These are phyloP conservation scores for Crenichthys baileyi DNA, from an alignment of 2,797 vertebrate genomes.

Conservation along the genomic window DNA sequence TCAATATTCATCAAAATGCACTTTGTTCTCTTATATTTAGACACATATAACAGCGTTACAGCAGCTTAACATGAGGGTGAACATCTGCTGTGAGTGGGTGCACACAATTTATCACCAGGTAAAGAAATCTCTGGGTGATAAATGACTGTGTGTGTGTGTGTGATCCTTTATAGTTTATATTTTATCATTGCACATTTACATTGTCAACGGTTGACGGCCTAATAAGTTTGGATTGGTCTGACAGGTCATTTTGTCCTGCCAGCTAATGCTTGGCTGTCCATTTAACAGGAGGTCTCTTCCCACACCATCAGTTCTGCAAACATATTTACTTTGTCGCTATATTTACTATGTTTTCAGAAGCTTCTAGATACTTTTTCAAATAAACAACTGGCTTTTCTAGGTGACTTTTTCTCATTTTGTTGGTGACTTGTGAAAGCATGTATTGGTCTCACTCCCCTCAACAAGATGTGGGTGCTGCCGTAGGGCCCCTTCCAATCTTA, in stretches of 20 bases:
- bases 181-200: slow-evolving; percentile 8
- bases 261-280: not conserved
- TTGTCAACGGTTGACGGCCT: not conserved
- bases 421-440: not conserved
- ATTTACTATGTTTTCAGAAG: not conserved
- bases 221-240: not conserved
- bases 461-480: not conserved
- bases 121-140: slow-evolving; percentile 7
- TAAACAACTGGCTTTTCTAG: not conserved
- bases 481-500: not conserved
- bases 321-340: not conserved
- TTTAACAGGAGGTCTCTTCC: not conserved
- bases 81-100: not conserved
- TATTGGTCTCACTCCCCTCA: not conserved
- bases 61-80: slow-evolving; percentile 3
- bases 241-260: not conserved
- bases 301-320: not conserved
- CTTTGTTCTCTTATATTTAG: not conserved
- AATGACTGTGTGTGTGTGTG: not conserved
- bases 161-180: not conserved
- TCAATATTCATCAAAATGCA: not conserved
- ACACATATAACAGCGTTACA: not conserved
- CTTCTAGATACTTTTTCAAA: not conserved
- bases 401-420: not conserved
- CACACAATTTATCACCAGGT: not conserved